Evolutionary conservation across 30 jellyfish, hydroid and myxozoan genomes (phyloP), one percentile per base, ranked within the genome.

Genomic region (Cassiopea andromeda): DNA sequence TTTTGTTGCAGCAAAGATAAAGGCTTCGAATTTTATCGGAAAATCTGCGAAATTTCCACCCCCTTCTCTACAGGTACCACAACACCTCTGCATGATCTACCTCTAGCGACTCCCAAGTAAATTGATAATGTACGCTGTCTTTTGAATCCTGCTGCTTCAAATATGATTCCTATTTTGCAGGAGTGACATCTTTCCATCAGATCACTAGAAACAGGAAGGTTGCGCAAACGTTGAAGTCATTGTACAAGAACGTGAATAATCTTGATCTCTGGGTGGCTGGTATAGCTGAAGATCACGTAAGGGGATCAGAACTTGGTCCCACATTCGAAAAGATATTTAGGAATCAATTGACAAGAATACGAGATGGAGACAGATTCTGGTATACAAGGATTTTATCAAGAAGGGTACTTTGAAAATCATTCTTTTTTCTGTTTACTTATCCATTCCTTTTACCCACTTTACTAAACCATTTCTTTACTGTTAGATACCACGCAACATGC

Each of bases 311-410:
- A 84, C 93, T 93, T 27, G 98, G 98, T 1, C 95, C 84, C 80
- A 93, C 98, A 19, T 93, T 93, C 75, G 85, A 85, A 58, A 82
- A 83, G 72, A 93, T 93, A 44, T 59, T 93, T 48, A 81, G 85
- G 3, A 95, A 93, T 69, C 93, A 80, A 46, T 93, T 93, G 48
- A 85, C 80, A 4, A 83, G 96, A 49, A 44, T 93, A 2, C 59
- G 98, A 69, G 98, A 93, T 70, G 98, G 98, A 4, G 98, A 93
- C 75, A 82, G 98, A 6, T 93, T 93, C 77, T 93, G 97, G 97
- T 93, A 89, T 61, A 84, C 89, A 79, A 73, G 69, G 13, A 70
- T 66, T 59, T 80, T 93, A 4, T 81, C 98, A 14, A 69, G 49
- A 46, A 92, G 75, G 95, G 98, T 93, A 68, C 46, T 89, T 64